Evolutionary conservation across 1,140 invertebrate genomes (phyloP).

Genomic region (Neotoxoptera formosana): DNA sequence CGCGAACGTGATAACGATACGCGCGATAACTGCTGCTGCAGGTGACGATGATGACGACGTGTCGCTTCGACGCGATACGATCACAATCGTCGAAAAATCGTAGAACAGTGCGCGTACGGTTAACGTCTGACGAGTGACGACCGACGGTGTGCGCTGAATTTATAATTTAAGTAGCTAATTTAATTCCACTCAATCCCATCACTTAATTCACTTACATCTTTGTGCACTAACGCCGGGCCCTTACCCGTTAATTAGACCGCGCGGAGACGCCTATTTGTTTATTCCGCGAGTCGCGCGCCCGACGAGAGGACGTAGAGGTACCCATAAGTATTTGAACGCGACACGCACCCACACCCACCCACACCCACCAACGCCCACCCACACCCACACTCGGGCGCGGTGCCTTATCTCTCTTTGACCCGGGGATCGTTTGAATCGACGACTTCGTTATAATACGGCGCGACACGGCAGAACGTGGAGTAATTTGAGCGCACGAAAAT

Average conservation of each 20-base stretch:
- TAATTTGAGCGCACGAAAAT: neutral
- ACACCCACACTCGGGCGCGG: too few species aligned
- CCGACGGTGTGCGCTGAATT: neutral
- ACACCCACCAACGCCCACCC: neutral
- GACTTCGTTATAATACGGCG: neutral
- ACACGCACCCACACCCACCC: neutral
- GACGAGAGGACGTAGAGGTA: neutral
- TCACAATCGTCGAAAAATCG: neutral
- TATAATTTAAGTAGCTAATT: slow-evolving; percentile 38
- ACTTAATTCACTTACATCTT: slow-evolving; percentile 41
- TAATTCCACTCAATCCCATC: neutral
- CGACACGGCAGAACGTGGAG: neutral
- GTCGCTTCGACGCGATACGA: neutral
- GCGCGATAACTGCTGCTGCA: neutral
- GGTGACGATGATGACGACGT: neutral
- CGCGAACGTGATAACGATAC: too few species aligned
- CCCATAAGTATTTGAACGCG: neutral
- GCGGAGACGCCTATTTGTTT: slow-evolving; percentile 30
- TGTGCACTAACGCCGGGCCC: neutral
- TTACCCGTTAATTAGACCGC: slow-evolving; percentile 19
- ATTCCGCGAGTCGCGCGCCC: neutral
- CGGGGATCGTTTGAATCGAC: slow-evolving; percentile 17
- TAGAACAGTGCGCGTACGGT: neutral
- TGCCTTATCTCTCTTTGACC: slow-evolving; percentile 9
- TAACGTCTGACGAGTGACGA: neutral